Conservation (phyloP, 30 jellyfish, hydroid and myxozoan species). For the Nemopilema nomurai region DNA sequence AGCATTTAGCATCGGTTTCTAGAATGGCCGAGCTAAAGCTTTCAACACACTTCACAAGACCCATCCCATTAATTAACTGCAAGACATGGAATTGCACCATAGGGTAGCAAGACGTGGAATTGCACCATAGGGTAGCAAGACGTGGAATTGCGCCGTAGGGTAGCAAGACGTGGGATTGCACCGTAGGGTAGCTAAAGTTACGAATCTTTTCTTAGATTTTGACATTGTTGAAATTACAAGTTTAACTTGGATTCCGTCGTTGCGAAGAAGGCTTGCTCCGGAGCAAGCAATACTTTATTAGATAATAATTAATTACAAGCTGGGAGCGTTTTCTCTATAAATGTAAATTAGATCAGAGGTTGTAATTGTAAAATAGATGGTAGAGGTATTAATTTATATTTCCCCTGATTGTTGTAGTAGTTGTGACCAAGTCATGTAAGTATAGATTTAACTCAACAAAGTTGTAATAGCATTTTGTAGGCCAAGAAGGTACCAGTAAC, state of each 20-base stretch:
- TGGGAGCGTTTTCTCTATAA: slow-evolving; percentile 26
- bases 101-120: not conserved
- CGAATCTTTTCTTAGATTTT: not conserved
- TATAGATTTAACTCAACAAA: slow-evolving; percentile 15
- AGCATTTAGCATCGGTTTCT: too few relatives aligned
- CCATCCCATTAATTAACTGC: too few relatives aligned
- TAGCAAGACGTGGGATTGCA: not conserved
- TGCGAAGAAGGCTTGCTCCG: not conserved
- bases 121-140: not conserved
- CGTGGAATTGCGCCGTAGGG: too few relatives aligned
- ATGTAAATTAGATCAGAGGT: slow-evolving; percentile 15
- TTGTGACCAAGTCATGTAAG: slow-evolving; percentile 66
- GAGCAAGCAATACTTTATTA: not conserved
- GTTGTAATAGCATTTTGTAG: slow-evolving; percentile 11
- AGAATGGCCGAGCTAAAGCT: too few relatives aligned
- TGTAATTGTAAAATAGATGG: slow-evolving; percentile 33
- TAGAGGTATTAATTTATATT: slow-evolving; percentile 48
- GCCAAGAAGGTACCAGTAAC: slow-evolving; percentile 28
- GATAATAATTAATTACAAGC: not conserved
- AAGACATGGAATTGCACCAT: too few relatives aligned
- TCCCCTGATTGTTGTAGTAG: slow-evolving; percentile 37
- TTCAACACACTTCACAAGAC: too few relatives aligned
- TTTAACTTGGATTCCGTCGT: not conserved
- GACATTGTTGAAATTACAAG: not conserved
- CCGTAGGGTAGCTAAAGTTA: not conserved